Evolutionary conservation across 2,113 vertebrate genomes (phyloP).

Genomic region (Haemorhous mexicanus): DNA sequence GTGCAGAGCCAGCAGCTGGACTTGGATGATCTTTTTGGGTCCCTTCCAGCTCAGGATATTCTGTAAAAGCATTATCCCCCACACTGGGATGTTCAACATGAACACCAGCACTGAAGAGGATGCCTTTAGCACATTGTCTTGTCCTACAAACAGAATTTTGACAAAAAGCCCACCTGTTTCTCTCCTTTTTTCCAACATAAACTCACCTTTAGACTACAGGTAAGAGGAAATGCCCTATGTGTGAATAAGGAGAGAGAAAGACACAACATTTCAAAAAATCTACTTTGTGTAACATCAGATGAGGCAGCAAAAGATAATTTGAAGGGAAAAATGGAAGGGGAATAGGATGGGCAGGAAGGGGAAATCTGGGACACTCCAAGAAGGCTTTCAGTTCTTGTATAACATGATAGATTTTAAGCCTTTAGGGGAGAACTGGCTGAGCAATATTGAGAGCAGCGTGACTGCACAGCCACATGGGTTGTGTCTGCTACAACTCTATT

Average conservation of each 20-base stretch:
- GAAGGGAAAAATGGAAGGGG: not conserved
- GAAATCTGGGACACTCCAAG: constrained; percentile 8
- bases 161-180: not conserved
- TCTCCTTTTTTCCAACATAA: not conserved
- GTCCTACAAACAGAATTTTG: fast-evolving
- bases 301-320: not conserved
- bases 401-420: constrained; percentile 28
- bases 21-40: not conserved
- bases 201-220: not conserved
- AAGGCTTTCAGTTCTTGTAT: not conserved
- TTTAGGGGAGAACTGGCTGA: constrained; percentile 31
- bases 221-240: not conserved
- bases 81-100: fast-evolving
- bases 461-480: constrained; percentile 35
- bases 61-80: not conserved
- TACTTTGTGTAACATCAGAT: not conserved
- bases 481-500: constrained; percentile 34
- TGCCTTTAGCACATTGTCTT: not conserved
- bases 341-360: not conserved
- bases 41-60: not conserved
- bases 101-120: not conserved
- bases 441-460: constrained; percentile 16
- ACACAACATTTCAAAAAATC: not conserved
- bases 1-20: not conserved
- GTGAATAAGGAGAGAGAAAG: not conserved